Conservation (phyloP, 2,888 invertebrate species). For the Eupithecia inturbata region DNA sequence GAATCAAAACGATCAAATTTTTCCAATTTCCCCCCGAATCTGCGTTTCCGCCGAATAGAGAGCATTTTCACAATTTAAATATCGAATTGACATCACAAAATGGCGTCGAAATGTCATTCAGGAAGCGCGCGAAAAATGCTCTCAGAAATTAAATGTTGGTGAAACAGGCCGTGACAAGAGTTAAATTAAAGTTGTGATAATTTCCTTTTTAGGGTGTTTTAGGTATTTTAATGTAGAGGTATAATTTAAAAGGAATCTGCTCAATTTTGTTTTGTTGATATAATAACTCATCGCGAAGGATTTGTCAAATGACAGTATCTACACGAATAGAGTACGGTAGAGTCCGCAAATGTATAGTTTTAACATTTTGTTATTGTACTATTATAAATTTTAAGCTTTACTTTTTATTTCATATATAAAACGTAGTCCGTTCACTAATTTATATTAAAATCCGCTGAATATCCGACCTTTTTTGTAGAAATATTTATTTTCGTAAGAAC, state of each 20-base stretch:
- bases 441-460: not conserved
- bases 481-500: not conserved
- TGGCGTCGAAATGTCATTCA: conserved; percentile 48
- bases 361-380: not conserved
- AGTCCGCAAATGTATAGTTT: not conserved
- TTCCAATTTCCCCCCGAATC: conserved; percentile 46
- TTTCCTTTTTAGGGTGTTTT: conserved; percentile 1
- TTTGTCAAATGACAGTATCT: not conserved
- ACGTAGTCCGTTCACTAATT: not conserved
- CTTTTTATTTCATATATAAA: not conserved
- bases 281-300: not conserved
- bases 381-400: not conserved
- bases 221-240: not conserved
- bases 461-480: not conserved
- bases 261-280: not conserved
- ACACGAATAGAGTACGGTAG: not conserved
- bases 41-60: conserved; percentile 41
- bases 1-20: conserved; percentile 30
- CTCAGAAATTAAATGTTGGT: conserved; percentile 66
- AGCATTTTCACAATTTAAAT: conserved; percentile 52
- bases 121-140: conserved; percentile 54
- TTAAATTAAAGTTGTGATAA: conserved; percentile 63
- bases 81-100: conserved; percentile 51
- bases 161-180: conserved; percentile 66
- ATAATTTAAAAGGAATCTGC: not conserved